A percentile compares a stretch with the other conserved stretches of the same genome.
phyloP scores from a whole-genome alignment of 1,140 invertebrate species.

The Hylaeus volcanicus region DNA sequence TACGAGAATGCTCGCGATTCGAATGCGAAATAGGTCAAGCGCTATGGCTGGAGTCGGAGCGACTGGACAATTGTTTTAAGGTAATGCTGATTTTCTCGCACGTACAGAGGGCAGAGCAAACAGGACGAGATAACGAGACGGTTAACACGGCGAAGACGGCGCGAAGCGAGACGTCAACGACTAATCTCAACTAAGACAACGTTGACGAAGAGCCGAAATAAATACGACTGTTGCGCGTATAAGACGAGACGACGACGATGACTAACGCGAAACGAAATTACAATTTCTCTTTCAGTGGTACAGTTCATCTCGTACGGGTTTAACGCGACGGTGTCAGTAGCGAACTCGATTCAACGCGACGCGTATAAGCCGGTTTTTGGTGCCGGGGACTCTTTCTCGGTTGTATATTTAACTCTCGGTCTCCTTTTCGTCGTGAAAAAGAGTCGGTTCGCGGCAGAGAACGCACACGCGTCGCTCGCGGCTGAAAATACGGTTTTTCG shows the following conservation, averaged over 20 bases:
- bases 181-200: background rate
- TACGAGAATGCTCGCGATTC: background rate
- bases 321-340: slow-evolving; percentile 17
- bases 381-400: background rate
- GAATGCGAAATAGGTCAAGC: background rate
- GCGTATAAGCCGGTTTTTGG: slow-evolving; percentile 49
- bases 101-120: background rate
- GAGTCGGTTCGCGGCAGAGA: background rate
- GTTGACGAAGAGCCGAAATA: background rate
- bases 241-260: background rate
- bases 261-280: slow-evolving; percentile 33
- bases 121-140: slow-evolving; percentile 22
- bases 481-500: slow-evolving; percentile 8
- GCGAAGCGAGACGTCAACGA: background rate
- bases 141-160: background rate
- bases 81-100: background rate
- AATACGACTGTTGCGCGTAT: no score
- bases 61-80: background rate
- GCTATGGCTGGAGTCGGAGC: no score
- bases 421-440: slow-evolving; percentile 33
- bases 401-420: slow-evolving; percentile 51
- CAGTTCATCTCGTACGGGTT: slow-evolving; percentile 26
- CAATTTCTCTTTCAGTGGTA: slow-evolving; percentile 31
- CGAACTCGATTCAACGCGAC: slow-evolving; percentile 40
- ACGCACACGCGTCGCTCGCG: no score